These are phyloP conservation scores for Atethmia centrago DNA, from an alignment of 2,888 invertebrate species.

Conservation along the genomic window DNA sequence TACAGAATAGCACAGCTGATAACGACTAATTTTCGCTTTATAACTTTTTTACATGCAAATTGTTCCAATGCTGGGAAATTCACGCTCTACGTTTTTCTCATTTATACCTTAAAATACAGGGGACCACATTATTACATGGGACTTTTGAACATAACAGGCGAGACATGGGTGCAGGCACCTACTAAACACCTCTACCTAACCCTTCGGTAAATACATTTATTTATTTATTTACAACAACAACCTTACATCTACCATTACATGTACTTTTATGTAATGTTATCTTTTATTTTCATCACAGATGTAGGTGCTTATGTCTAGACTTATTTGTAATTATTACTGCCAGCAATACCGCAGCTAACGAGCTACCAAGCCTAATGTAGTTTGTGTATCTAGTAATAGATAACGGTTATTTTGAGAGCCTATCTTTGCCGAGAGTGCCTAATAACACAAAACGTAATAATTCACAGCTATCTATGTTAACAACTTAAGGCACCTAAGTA, in stretches of 20 bases:
- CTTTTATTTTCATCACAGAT: not conserved
- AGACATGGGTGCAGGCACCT: too few relatives aligned
- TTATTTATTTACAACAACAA: too few relatives aligned
- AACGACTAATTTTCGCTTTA: conserved; percentile 1
- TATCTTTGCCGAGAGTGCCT: conserved; percentile 10
- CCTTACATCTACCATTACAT: too few relatives aligned
- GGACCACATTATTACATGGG: too few relatives aligned
- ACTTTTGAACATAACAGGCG: too few relatives aligned
- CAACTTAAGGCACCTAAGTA: not conserved
- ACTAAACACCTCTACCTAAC: too few relatives aligned
- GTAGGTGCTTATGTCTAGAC: not conserved
- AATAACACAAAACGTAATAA: conserved; percentile 29
- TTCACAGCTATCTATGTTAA: conserved; percentile 26
- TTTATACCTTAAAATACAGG: too few relatives aligned
- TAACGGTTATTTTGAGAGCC: conserved; percentile 19
- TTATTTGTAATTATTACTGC: not conserved
- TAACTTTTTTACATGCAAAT: not conserved
- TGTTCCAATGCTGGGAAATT: not conserved
- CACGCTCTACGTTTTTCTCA: too few relatives aligned
- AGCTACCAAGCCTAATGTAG: conserved; percentile 11
- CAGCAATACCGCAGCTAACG: conserved; percentile 26
- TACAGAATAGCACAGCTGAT: too few relatives aligned
- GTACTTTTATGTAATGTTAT: not conserved
- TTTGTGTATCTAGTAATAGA: conserved; percentile 15
- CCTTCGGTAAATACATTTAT: too few relatives aligned